Percentiles rank a stretch among this genome's conserved stretches.
Conservation (phyloP, 2,797 vertebrate species). For the Enteromius treurensis region DNA sequence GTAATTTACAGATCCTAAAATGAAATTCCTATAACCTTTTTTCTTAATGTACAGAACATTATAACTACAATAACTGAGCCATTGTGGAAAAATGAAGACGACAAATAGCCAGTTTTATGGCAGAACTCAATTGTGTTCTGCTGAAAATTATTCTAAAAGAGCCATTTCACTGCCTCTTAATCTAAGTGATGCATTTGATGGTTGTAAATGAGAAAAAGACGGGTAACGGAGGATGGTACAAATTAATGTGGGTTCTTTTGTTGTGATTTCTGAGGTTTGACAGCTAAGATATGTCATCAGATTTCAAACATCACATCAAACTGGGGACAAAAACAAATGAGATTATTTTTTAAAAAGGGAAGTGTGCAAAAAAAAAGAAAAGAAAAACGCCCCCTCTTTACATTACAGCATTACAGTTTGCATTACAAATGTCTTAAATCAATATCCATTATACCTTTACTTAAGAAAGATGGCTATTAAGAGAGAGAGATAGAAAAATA, state of each 20-base stretch:
- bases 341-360: neutral
- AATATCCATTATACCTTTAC: neutral
- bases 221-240: neutral
- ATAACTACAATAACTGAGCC: slow-evolving; percentile 51
- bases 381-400: neutral
- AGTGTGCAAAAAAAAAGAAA: neutral
- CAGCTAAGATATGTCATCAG: neutral
- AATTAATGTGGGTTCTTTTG: neutral
- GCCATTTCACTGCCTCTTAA: neutral
- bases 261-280: neutral
- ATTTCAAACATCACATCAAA: neutral
- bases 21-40: neutral
- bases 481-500: no score
- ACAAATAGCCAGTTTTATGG: slow-evolving; percentile 55
- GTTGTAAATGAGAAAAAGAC: neutral
- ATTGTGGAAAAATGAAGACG: slow-evolving; percentile 55
- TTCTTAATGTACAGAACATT: slow-evolving; percentile 3
- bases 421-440: neutral
- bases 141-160: slow-evolving; percentile 41
- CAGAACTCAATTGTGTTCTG: slow-evolving; percentile 36
- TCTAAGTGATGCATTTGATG: slow-evolving; percentile 20
- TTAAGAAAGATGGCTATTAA: neutral
- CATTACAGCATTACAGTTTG: no score
- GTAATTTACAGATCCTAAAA: neutral
- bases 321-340: neutral